Conservation (phyloP, 2,797 vertebrate genomes). For the Ambastaia sidthimunki region DNA sequence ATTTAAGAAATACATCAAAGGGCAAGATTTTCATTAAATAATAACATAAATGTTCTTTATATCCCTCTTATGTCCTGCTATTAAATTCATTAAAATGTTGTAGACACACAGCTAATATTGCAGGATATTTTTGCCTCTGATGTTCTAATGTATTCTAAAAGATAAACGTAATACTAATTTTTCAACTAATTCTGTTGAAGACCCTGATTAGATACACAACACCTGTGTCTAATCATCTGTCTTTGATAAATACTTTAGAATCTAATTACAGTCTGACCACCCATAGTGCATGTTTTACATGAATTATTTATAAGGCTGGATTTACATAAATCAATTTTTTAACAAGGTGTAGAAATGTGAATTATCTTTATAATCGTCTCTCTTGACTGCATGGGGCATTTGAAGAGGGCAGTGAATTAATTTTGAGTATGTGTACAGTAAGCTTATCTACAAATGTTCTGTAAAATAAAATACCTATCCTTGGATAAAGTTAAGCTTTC, state of each 20-base stretch:
- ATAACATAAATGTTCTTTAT: too few species aligned
- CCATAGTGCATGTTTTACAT: slow-evolving; percentile 68
- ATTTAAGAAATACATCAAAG: too few species aligned
- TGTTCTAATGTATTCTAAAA: neutral
- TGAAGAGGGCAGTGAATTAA: slow-evolving; percentile 36
- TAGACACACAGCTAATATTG: neutral
- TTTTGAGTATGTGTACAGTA: too few species aligned
- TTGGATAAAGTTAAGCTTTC: too few species aligned
- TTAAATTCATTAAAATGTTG: too few species aligned
- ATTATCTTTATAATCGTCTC: slow-evolving; percentile 64
- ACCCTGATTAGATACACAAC: slow-evolving; percentile 71
- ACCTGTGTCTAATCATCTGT: slow-evolving; percentile 63
- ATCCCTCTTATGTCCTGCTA: too few species aligned
- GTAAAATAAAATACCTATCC: too few species aligned
- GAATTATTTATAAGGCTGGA: slow-evolving; percentile 74
- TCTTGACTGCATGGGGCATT: slow-evolving; percentile 45
- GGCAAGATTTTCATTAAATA: too few species aligned
- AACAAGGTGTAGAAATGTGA: slow-evolving; percentile 72
- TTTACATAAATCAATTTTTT: slow-evolving; percentile 68
- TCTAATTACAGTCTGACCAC: slow-evolving; percentile 72
- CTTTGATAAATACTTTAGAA: slow-evolving; percentile 67
- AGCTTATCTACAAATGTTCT: too few species aligned
- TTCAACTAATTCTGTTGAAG: slow-evolving; percentile 62
- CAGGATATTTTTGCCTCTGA: neutral
- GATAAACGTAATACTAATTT: slow-evolving; percentile 30